Percentiles rank a stretch among this genome's conserved stretches.
Conservation (phyloP, 2,113 vertebrate genomes). For the Odocoileus virginianus region DNA sequence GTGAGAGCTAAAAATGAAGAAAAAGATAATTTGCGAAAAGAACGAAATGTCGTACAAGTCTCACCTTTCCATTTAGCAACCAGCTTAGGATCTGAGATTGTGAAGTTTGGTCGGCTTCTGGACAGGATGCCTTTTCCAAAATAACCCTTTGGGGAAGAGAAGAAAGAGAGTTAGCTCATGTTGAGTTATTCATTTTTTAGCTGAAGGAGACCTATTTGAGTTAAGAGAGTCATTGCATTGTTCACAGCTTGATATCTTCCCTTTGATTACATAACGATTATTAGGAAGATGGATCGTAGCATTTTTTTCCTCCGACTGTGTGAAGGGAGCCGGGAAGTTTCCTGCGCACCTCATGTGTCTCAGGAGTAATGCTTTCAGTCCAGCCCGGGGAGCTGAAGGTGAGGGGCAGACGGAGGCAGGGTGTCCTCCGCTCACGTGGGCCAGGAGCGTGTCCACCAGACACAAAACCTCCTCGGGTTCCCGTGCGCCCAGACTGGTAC, state of each 20-base stretch:
- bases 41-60: background rate
- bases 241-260: background rate
- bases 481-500: background rate
- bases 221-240: background rate
- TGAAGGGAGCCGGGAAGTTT: background rate
- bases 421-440: no score
- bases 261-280: background rate
- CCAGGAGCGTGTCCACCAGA: background rate
- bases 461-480: background rate
- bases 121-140: slow-evolving; percentile 96
- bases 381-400: background rate
- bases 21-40: background rate
- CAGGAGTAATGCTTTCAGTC: background rate
- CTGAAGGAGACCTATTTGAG: background rate
- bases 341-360: background rate
- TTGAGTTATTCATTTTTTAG: background rate
- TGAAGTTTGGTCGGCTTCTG: slow-evolving; percentile 88
- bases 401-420: background rate
- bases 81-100: slow-evolving; percentile 81
- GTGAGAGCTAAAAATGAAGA: background rate
- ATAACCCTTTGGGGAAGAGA: slow-evolving; percentile 85
- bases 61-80: slow-evolving; percentile 87
- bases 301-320: background rate
- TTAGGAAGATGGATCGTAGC: background rate
- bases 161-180: background rate